Evolutionary conservation across 30 jellyfish, hydroid and myxozoan species (phyloP), one percentile per base, ranked within the genome.

Genomic region (Mastigias papua): DNA sequence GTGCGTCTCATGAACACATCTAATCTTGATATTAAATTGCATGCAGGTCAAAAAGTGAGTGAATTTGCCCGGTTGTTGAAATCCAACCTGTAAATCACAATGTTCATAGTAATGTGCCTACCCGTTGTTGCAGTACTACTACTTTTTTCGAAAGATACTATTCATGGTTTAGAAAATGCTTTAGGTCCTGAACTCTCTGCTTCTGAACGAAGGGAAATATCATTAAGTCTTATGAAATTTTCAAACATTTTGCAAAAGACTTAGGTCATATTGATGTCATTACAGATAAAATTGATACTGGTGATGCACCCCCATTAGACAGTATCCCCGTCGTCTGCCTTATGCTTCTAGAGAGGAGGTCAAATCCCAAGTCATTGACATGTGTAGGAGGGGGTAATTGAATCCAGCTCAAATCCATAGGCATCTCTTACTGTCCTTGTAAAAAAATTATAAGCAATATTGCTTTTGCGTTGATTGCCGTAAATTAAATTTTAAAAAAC

Each of bases 391-490:
- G n/a, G n/a, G n/a, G n/a, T n/a, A n/a, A n/a, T n/a, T n/a, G n/a
- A n/a, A n/a, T n/a, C n/a, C n/a, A 33, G 37, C 74, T 63, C 74
- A 4, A 63, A 42, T 26, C 74, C 74, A 63, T 22, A 13, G 74
- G 42, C 74, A 15, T 63, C 74, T 42, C 74, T 42, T 22, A 63
- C 23, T 63, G 42, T 63, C 23, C 74, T 63, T 63, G 90, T 54
- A 35, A n/a, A 54, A 62, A n/a, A n/a, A 35, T 16, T 86, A 65
- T 50, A 86, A 71, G 17, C 11, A 28, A 4, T 33, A 62, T 69
- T 62, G 94, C 1, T 71, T 84, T 65, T 84, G 94, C 60, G 76
- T 76, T 5, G 87, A 76, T 23, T 76, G 51, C 31, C 28, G 76
- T 7, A 76, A 76, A 49, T 57, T 84, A 34, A 84, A 84, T 73